Evolutionary conservation across 2,113 vertebrate genomes (phyloP).

Genomic region (Hipposideros armiger): DNA sequence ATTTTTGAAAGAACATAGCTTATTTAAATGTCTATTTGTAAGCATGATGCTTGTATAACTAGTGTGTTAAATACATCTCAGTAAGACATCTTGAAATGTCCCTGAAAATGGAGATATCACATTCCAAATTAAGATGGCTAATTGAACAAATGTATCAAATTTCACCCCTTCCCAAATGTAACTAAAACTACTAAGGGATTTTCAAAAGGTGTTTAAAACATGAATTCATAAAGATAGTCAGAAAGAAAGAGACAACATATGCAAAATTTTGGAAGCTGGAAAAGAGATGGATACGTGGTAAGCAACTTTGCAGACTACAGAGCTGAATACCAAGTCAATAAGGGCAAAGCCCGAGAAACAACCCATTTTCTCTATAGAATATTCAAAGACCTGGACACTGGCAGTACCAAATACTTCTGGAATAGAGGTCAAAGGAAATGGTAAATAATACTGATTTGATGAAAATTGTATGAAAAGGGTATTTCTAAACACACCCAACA

Average conservation of each 20-base stretch:
- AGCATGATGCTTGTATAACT: background rate
- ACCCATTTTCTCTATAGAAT: background rate
- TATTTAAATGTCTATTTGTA: conserved; percentile 25
- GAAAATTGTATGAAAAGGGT: background rate
- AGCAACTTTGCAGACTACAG: background rate
- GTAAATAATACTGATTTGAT: conserved; percentile 20
- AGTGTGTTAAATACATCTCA: background rate
- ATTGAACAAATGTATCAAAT: background rate
- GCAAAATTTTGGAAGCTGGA: background rate
- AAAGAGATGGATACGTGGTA: background rate
- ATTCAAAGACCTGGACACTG: background rate
- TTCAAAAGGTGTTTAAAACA: background rate
- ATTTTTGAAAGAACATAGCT: background rate
- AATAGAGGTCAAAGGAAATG: background rate
- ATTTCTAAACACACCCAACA: background rate
- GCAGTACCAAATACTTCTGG: background rate
- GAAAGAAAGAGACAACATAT: background rate
- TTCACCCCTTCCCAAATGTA: conserved; percentile 15
- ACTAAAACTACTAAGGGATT: background rate
- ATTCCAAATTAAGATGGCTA: conserved; percentile 20
- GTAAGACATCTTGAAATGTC: background rate
- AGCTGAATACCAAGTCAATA: background rate
- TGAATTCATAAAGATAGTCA: background rate
- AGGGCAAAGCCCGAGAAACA: background rate
- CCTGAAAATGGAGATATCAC: background rate